phyloP scores from a whole-genome alignment of 1,140 invertebrate genomes.

The Brachionus calyciflorus region DNA sequence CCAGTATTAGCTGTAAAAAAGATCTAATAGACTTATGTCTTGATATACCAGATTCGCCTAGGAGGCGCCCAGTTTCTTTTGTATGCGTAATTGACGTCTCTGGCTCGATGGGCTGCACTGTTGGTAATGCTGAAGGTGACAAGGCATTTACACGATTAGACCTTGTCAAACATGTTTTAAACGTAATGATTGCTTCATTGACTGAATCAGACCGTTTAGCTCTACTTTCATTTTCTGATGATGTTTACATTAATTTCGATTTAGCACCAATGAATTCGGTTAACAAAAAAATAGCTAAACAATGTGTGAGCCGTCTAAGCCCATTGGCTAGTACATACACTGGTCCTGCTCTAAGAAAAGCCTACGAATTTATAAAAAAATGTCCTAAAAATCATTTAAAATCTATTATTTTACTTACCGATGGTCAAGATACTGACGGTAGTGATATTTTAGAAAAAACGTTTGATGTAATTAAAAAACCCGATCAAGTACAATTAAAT shows the following conservation, averaged over 20 bases:
- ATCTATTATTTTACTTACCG: conserved; percentile 28
- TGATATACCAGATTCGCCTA: not conserved
- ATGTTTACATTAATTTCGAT: not conserved
- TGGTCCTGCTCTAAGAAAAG: not conserved
- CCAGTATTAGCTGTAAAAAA: not conserved
- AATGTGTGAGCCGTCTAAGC: not conserved
- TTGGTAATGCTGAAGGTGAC: not conserved
- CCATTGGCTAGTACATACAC: conserved; percentile 7
- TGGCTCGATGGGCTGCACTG: conserved; percentile 18
- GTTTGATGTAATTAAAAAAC: conserved; percentile 25
- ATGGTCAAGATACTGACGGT: conserved; percentile 24
- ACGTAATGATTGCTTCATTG: conserved; percentile 33
- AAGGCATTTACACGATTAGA: conserved; percentile 29
- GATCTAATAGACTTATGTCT: not conserved
- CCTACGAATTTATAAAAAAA: conserved; percentile 10
- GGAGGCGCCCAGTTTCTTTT: conserved; percentile 21
- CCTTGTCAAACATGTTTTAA: conserved; percentile 38
- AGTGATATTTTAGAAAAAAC: conserved; percentile 26
- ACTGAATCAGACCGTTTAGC: not conserved
- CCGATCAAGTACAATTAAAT: conserved; percentile 28
- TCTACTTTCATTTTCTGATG: conserved; percentile 9
- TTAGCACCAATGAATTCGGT: not conserved
- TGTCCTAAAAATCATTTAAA: conserved; percentile 21
- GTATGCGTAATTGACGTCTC: conserved; percentile 42
- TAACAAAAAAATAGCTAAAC: conserved; percentile 21